Conservation (phyloP, 2,797 vertebrate species). For the Zonotrichia albicollis region DNA sequence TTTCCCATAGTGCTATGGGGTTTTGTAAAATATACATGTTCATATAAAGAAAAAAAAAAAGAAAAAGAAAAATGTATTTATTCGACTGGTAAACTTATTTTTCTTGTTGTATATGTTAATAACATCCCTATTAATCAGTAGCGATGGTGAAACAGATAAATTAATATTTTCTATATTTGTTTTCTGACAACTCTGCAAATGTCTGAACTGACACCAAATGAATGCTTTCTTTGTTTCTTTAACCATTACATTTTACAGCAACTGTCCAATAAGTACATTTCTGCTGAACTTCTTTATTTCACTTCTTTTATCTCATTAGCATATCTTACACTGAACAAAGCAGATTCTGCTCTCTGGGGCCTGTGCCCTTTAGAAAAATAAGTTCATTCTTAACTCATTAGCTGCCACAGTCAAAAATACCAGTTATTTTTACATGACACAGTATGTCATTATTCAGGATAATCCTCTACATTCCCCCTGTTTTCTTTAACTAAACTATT, state of each 20-base stretch:
- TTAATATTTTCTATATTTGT: constrained; percentile 70
- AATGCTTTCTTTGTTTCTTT: constrained; percentile 20
- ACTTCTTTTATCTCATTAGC: background rate
- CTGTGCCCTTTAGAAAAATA: background rate
- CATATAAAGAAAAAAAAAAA: constrained; percentile 80
- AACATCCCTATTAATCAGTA: constrained; percentile 72
- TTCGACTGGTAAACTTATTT: constrained; percentile 95
- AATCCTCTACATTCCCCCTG: background rate
- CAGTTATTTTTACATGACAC: background rate
- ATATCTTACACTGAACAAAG: background rate
- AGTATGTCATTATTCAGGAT: background rate
- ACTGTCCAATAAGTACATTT: background rate
- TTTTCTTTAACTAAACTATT: constrained; percentile 23
- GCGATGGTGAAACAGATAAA: constrained; percentile 67
- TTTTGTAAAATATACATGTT: constrained; percentile 98
- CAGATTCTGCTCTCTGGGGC: constrained; percentile 1
- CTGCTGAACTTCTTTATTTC: background rate
- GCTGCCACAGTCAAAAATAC: constrained; percentile 25
- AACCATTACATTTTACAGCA: constrained; percentile 13
- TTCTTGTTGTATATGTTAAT: constrained; percentile 80
- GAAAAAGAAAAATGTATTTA: constrained; percentile 95
- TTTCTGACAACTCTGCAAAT: constrained; percentile 58
- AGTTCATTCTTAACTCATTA: background rate
- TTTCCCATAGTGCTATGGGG: constrained; percentile 88
- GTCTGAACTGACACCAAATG: constrained; percentile 39